phyloP scores from a whole-genome alignment of 2,797 vertebrate genomes.

The Takifugu ocellatus region DNA sequence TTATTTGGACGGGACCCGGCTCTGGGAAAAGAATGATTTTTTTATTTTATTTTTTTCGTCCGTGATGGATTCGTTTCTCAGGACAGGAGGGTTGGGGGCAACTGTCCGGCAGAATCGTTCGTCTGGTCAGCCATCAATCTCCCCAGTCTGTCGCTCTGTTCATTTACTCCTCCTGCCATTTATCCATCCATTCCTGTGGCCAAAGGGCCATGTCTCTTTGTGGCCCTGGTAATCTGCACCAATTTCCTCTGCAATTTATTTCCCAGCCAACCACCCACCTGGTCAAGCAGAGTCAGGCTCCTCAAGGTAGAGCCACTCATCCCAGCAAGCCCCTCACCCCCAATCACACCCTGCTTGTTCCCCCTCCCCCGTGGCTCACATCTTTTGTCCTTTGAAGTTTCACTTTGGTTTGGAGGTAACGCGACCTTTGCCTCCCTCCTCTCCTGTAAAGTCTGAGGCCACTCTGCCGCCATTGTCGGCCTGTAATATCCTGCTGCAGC shows the following conservation, averaged over 20 bases:
- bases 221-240: slow-evolving; percentile 74
- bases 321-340: slow-evolving; percentile 81
- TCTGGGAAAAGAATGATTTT: slow-evolving; percentile 1
- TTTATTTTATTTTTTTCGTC: slow-evolving; percentile 7
- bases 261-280: slow-evolving; percentile 70
- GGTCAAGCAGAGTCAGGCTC: slow-evolving; percentile 65
- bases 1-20: slow-evolving; percentile 41
- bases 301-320: slow-evolving; percentile 85
- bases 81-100: slow-evolving; percentile 19
- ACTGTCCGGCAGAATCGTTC: slow-evolving; percentile 46
- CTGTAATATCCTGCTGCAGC: slow-evolving; percentile 13
- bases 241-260: slow-evolving; percentile 77
- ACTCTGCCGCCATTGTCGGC: slow-evolving; percentile 25
- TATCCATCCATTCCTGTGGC: slow-evolving; percentile 60
- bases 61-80: slow-evolving; percentile 50
- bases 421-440: slow-evolving; percentile 13
- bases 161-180: slow-evolving; percentile 67
- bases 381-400: slow-evolving; percentile 50
- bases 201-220: slow-evolving; percentile 67
- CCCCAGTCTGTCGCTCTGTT: slow-evolving; percentile 38
- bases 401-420: slow-evolving; percentile 9
- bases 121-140: slow-evolving; percentile 67
- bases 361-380: slow-evolving; percentile 20
- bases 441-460: slow-evolving; percentile 16
- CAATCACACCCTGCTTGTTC: slow-evolving; percentile 80